phyloP scores from a whole-genome alignment of 1,140 invertebrate species.

The Diabrotica undecimpunctata region DNA sequence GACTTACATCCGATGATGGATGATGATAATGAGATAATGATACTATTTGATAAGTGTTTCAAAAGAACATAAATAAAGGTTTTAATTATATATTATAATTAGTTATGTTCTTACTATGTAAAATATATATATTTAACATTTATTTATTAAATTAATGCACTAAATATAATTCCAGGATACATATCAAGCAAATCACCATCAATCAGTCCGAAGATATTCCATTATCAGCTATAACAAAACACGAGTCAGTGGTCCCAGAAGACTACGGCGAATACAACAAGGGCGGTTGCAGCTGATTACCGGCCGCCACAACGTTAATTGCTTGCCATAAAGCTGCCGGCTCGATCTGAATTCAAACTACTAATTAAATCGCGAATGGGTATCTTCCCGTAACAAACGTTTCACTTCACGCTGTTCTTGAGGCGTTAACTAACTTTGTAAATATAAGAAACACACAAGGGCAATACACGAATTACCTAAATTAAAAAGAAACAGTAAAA shows the following conservation, averaged over 20 bases:
- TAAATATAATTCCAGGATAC: background rate
- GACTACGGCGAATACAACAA: background rate
- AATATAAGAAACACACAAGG: too few relatives aligned
- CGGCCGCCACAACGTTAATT: constrained; percentile 1
- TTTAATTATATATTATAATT: too few relatives aligned
- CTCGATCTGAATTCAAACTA: constrained; percentile 1
- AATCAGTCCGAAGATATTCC: background rate
- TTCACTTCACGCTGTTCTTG: background rate
- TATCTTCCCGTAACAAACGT: background rate
- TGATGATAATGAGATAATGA: too few relatives aligned
- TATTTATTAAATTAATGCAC: too few relatives aligned
- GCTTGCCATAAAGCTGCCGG: background rate
- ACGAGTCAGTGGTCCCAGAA: background rate
- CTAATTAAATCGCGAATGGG: background rate
- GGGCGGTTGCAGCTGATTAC: constrained; percentile 1
- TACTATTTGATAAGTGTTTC: too few relatives aligned
- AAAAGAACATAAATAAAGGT: too few relatives aligned
- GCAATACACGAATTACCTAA: too few relatives aligned
- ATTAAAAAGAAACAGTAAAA: too few relatives aligned
- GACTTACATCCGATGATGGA: too few relatives aligned
- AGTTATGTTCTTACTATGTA: too few relatives aligned
- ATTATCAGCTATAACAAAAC: background rate
- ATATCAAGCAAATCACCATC: background rate
- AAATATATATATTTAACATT: too few relatives aligned
- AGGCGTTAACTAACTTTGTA: background rate